phyloP scores from a whole-genome alignment of 2,888 invertebrate species.

The Cryptophagus acutangulus region DNA sequence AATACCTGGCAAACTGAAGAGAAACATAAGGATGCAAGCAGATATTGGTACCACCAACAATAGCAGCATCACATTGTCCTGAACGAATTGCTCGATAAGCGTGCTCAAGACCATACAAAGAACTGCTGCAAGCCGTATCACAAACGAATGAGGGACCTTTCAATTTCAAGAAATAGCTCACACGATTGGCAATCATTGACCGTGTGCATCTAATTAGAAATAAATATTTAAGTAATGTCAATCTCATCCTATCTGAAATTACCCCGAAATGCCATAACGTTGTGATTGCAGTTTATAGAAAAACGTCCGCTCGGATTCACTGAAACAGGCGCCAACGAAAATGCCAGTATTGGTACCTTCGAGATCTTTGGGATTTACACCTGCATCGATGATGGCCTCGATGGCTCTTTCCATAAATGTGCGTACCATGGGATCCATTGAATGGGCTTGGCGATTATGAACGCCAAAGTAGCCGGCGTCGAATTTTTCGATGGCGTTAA shows the following conservation, averaged over 20 bases:
- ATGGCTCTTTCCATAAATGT: conserved; percentile 56
- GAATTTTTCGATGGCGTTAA: conserved; percentile 51
- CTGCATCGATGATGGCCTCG: conserved; percentile 60
- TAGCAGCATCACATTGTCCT: conserved; percentile 81
- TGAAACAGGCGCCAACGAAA: conserved; percentile 72
- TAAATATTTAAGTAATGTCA: not conserved
- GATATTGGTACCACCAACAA: conserved; percentile 83
- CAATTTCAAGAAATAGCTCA: conserved; percentile 83
- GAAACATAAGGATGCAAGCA: conserved; percentile 84
- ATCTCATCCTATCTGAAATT: not conserved
- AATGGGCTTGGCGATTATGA: conserved; percentile 52
- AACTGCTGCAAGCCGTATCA: conserved; percentile 95
- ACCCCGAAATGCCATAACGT: too few relatives aligned
- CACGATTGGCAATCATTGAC: conserved; percentile 86
- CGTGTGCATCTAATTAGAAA: conserved; percentile 54
- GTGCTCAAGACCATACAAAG: conserved; percentile 79
- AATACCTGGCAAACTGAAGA: conserved; percentile 74
- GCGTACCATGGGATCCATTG: conserved; percentile 55
- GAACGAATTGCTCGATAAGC: conserved; percentile 71
- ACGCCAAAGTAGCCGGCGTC: conserved; percentile 53
- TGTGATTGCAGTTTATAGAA: not conserved
- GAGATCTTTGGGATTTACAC: conserved; percentile 63
- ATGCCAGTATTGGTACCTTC: conserved; percentile 73
- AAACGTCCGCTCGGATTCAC: conserved; percentile 61
- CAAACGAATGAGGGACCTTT: conserved; percentile 84